Evolutionary conservation across 2,888 invertebrate species (phyloP), one percentile per base, ranked within the genome.

Genomic region (Alsophila aescularia): DNA sequence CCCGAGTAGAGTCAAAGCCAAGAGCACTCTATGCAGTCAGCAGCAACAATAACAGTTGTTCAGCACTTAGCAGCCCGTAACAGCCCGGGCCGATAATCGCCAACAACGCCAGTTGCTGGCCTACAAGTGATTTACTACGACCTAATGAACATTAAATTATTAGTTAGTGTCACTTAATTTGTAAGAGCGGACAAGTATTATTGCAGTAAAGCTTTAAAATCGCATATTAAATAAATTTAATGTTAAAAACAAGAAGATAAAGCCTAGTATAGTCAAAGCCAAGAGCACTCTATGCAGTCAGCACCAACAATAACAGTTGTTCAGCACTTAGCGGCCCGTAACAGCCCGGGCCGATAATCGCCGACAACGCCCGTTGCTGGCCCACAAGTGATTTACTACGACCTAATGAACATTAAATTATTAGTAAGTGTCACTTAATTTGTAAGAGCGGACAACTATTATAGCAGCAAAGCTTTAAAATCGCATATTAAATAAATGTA

Each of bases 291-390:
- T 44, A 47, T 58, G 53, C 56, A 55, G 58, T 35, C 39, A 24
- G 24, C 24, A 8, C 34, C 51, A 54, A 70, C 70, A 74, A 72
- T 72, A 75, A 74, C 73, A 73, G 69, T 75, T 76, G 72, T 72
- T 72, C 67, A 57, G 70, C 67, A 72, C 69, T 75, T 73, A 76
- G 70, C 61, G 63, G 60, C 60, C 57, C 58, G 52, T 66, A 61
- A 67, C 69, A 65, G 70, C 67, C 67, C 72, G 73, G 71, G 71
- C 66, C 66, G 74, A 72, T 74, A 75, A 77, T 73, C 66, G 67
- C 64, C 60, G 50, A 43, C 58, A 58, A 62, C 72, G 67, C 66
- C 68, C 67, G 67, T 58, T 62, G 54, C 64, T 54, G 45, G 64
- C 60, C 66, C 72, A 66, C 69, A 15, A 31, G 66, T 70, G 68